Evolutionary conservation across 2,888 invertebrate species (phyloP), one percentile per base, ranked within the genome.

Genomic region (Anthophora plumipes): DNA sequence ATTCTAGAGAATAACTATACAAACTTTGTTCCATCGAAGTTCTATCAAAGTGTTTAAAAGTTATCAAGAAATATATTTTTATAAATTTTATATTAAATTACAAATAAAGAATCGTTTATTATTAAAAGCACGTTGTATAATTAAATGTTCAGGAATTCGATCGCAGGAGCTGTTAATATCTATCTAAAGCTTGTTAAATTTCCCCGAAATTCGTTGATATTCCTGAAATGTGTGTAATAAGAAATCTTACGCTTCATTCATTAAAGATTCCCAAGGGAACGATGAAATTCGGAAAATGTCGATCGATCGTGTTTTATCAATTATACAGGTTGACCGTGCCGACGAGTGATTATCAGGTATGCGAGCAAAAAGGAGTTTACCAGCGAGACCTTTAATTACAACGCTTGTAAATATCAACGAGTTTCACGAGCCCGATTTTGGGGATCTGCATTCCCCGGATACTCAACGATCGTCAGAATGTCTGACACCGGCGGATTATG

Each of bases 401-500:
- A 66, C 59, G 64, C 59, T 41, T 52, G 66, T 48, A 46, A 74
- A 57, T 39, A 61, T 66, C 39, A 55, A 39, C 60, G 63, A 54
- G 57, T 54, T 46, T 48, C 68, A 52, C 74, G 63, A n/a, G 59
- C 31, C 48, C 61, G 54, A 41, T 63, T 63, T 80, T 66, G 75
- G 31, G 59, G 74, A 67, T 77, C 79, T 57, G 75, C 73, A 85
- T 88, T 85, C 84, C 66, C 70, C 39, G 63, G 76, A 86, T 77
- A 57, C 81, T 80, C 64, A 69, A 63, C 70, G 77, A 82, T 84
- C 87, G 77, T 80, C 80, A 70, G 81, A 84, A 76, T 75, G 77
- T 43, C 67, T 60, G 79, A 77, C 81, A 60, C 70, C 41, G 59
- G 67, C 66, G 77, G 87, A 85, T 88, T 85, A 80, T 83, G 88